phyloP scores from a whole-genome alignment of 1,140 invertebrate species.

The Drosophila trapezifrons region DNA sequence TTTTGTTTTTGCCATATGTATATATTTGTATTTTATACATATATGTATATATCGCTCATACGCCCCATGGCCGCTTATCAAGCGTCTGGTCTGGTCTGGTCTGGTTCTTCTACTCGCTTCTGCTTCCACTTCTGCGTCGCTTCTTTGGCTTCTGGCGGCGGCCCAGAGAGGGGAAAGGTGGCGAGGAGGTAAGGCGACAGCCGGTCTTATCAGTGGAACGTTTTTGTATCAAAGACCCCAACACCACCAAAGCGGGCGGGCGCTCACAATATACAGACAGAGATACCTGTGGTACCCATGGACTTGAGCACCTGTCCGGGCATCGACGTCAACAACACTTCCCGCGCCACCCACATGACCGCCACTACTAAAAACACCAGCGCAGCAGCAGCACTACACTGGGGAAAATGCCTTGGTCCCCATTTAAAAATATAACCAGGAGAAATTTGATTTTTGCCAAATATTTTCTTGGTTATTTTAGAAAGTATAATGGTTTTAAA shows the following conservation, averaged over 20 bases:
- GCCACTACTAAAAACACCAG: slow-evolving; percentile 8
- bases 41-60: slow-evolving; percentile 33
- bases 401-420: background rate
- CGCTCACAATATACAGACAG: slow-evolving; percentile 22
- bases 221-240: slow-evolving; percentile 20
- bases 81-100: slow-evolving; percentile 41
- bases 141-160: slow-evolving; percentile 43
- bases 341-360: slow-evolving; percentile 59
- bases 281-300: slow-evolving; percentile 37
- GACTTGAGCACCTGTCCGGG: slow-evolving; percentile 57
- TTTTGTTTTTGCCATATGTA: slow-evolving; percentile 46
- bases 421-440: background rate
- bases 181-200: slow-evolving; percentile 21
- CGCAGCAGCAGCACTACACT: slow-evolving; percentile 14
- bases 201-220: slow-evolving; percentile 47
- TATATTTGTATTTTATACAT: slow-evolving; percentile 7
- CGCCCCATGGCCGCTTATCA: slow-evolving; percentile 50
- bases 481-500: too few species aligned
- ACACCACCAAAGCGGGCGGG: slow-evolving; percentile 9
- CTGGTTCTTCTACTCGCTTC: slow-evolving; percentile 38
- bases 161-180: background rate
- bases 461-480: background rate
- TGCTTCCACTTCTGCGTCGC: slow-evolving; percentile 39
- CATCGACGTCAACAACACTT: slow-evolving; percentile 45
- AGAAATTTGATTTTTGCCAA: too few species aligned